Conservation (phyloP, 64 coral and sea anemone species). For the Montipora capricornis region DNA sequence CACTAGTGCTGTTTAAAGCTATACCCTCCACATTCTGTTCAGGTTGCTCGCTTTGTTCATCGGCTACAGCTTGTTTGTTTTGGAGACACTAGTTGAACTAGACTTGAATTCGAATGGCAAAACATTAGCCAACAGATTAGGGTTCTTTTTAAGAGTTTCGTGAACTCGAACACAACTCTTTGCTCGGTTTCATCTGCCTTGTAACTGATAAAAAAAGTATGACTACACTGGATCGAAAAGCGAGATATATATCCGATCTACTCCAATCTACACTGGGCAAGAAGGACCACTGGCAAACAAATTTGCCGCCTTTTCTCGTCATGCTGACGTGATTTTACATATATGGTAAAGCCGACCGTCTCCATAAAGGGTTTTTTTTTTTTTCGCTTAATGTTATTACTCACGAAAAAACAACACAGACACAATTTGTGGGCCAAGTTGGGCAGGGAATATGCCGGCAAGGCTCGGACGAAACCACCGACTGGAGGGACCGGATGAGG, state of each 20-base stretch:
- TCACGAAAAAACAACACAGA: too few species aligned
- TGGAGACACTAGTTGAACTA: not conserved
- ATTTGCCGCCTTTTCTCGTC: slow-evolving; percentile 23
- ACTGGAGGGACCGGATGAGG: too few species aligned
- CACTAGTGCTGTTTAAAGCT: not conserved
- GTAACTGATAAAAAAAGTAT: not conserved
- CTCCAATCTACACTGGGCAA: slow-evolving; percentile 4
- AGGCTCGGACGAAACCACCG: too few species aligned
- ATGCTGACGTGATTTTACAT: slow-evolving; percentile 32
- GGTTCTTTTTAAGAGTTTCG: not conserved
- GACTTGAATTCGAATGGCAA: not conserved
- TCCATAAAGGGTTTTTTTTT: too few species aligned
- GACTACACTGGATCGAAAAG: not conserved
- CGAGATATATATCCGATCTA: not conserved
- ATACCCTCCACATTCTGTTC: not conserved
- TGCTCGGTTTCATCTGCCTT: not conserved
- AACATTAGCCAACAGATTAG: not conserved
- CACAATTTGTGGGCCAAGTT: too few species aligned
- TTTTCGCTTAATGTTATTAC: too few species aligned
- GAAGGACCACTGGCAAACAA: slow-evolving; percentile 30
- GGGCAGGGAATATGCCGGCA: too few species aligned
- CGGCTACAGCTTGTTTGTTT: not conserved
- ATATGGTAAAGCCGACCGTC: not conserved
- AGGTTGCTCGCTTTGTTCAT: not conserved
- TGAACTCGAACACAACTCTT: not conserved